Conservation (phyloP, 2,888 invertebrate species). For the Metallyticus violacea region DNA sequence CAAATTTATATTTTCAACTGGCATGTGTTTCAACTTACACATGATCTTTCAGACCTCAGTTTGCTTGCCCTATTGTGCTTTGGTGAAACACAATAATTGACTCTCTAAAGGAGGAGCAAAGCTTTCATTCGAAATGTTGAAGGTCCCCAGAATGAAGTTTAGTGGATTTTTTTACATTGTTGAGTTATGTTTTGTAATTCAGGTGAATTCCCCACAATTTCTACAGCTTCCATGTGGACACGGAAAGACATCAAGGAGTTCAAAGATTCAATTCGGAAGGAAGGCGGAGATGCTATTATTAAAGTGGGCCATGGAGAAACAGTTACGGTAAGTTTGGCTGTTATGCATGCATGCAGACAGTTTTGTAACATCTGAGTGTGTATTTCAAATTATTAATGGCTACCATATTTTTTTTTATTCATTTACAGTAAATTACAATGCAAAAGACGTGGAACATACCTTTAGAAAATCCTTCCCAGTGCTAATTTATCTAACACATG, state of each 20-base stretch:
- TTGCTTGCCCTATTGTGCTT: not conserved
- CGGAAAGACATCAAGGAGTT: conserved; percentile 83
- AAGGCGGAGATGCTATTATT: conserved; percentile 83
- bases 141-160: not conserved
- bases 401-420: too few relatives aligned
- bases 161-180: not conserved
- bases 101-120: not conserved
- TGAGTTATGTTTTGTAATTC: conserved; percentile 10
- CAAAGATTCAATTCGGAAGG: conserved; percentile 79
- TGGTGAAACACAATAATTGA: not conserved
- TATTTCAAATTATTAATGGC: too few relatives aligned
- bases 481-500: too few relatives aligned
- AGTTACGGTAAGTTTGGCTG: conserved; percentile 68
- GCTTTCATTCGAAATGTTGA: not conserved
- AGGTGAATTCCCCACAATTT: conserved; percentile 54
- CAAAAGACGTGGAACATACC: too few relatives aligned
- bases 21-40: too few relatives aligned
- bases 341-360: not conserved
- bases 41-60: too few relatives aligned
- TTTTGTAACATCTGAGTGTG: too few relatives aligned
- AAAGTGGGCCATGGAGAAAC: conserved; percentile 96
- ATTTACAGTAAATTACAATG: too few relatives aligned
- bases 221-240: conserved; percentile 95
- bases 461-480: too few relatives aligned
- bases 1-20: too few relatives aligned